Percentiles rank a stretch among this genome's conserved stretches.
Conservation (phyloP, 2,797 vertebrate species). For the Linurgus olivaceus region DNA sequence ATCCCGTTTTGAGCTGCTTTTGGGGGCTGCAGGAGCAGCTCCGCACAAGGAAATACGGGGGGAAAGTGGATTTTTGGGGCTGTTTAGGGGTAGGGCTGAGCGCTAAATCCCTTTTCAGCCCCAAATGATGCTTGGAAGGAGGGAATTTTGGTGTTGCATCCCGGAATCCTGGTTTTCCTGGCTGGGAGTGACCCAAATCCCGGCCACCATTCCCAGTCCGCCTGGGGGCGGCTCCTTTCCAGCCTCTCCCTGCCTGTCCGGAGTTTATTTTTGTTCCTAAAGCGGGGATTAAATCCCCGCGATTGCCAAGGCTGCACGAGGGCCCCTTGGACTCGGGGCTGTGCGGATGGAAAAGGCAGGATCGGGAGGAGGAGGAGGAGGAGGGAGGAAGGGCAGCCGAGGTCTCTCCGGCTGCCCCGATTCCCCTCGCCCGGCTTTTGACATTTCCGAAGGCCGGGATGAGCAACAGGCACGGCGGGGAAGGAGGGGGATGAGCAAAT, state of each 20-base stretch:
- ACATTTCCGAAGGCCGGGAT: background rate
- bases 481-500: background rate
- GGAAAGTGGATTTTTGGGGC: rapidly evolving
- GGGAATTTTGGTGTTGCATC: background rate
- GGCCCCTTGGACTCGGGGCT: background rate
- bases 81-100: background rate
- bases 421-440: background rate
- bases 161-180: background rate
- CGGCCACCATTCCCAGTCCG: rapidly evolving
- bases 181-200: rapidly evolving
- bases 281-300: background rate
- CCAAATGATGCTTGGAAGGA: background rate
- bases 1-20: background rate
- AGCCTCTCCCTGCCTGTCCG: background rate
- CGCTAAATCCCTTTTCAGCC: background rate
- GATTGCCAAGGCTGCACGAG: background rate
- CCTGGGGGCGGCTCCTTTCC: background rate
- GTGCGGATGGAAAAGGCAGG: background rate
- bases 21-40: background rate
- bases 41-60: background rate
- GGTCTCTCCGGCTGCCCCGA: rapidly evolving
- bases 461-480: background rate
- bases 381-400: background rate
- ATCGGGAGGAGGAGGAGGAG: background rate
- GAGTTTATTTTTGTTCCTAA: constrained; percentile 17